Evolutionary conservation across 2,113 vertebrate genomes (phyloP), one percentile per base, ranked within the genome.

Genomic region (Anolis sagrei): DNA sequence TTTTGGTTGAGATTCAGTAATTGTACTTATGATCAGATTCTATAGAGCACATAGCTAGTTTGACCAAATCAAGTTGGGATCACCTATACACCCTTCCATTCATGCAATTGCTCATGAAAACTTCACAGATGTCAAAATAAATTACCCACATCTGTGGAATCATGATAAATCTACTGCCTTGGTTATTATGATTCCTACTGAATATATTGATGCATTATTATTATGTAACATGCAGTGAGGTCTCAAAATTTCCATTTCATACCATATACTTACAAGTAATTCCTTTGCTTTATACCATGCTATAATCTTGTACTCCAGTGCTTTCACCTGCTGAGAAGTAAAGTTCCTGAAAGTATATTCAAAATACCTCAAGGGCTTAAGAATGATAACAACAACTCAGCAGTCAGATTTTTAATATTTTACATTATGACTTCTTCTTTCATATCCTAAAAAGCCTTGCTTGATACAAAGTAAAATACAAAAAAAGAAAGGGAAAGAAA

Each of bases 381-480:
- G 79, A 84, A 82, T 79, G 92, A 49, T 78, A 73, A 54, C 68
- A 73, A 61, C 34, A 29, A 44, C 25, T 18, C 19, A 89, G 84
- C 89, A 77, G 66, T 70, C 83, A 91, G 84, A 61, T 77, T n/a
- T 84, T 18, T 76, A 85, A 51, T 89, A 91, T 87, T 93, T 89
- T 19, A 34, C 21, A 85, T 94, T 76, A 86, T 84, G 25, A 32
- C 89, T 92, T 79, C 76, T 87, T 87, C n/a, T 90, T 90, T 87
- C 14, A 76, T 62, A 86, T 49, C 49, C 87, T 79, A 68, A 66
- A 77, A 75, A 49, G 86, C 82, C 76, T 49, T 8, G 5, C 51
- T 51, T 76, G 89, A 72, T n/a, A 80, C 77, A 89, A 39, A 29
- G 58, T 36, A n/a, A 76, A 79, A 76, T 86, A 49, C 18, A 80